Conservation (phyloP, 2,888 invertebrate species). For the Diloba caeruleocephala region DNA sequence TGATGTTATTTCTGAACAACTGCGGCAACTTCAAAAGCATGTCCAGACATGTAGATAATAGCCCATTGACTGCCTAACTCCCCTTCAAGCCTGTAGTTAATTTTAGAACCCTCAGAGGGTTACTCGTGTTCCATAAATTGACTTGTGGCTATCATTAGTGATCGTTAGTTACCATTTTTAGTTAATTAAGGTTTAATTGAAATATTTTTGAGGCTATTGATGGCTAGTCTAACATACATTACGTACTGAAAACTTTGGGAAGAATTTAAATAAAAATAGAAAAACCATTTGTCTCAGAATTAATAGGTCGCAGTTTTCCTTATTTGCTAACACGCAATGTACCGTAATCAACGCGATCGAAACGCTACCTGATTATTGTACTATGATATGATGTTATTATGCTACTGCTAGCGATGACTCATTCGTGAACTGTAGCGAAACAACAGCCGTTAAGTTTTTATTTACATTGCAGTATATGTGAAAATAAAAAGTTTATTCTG, state of each 20-base stretch:
- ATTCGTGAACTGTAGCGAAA: no score
- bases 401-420: no score
- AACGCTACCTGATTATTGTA: no score
- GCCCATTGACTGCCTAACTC: not conserved
- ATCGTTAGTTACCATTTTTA: constrained; percentile 22
- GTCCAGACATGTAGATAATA: constrained; percentile 13
- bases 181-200: constrained; percentile 9
- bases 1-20: not conserved
- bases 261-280: no score
- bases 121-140: constrained; percentile 27
- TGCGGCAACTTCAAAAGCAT: constrained; percentile 24
- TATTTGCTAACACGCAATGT: no score
- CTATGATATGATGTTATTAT: no score
- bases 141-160: constrained; percentile 26
- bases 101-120: constrained; percentile 15
- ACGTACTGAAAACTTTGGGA: not conserved
- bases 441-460: no score
- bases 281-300: no score
- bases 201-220: constrained; percentile 2
- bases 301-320: no score
- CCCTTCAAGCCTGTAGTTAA: constrained; percentile 11
- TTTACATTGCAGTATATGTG: no score
- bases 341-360: no score
- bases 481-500: no score
- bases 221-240: not conserved